phyloP scores from a whole-genome alignment of 2,113 vertebrate genomes.

The Sylvia atricapilla region DNA sequence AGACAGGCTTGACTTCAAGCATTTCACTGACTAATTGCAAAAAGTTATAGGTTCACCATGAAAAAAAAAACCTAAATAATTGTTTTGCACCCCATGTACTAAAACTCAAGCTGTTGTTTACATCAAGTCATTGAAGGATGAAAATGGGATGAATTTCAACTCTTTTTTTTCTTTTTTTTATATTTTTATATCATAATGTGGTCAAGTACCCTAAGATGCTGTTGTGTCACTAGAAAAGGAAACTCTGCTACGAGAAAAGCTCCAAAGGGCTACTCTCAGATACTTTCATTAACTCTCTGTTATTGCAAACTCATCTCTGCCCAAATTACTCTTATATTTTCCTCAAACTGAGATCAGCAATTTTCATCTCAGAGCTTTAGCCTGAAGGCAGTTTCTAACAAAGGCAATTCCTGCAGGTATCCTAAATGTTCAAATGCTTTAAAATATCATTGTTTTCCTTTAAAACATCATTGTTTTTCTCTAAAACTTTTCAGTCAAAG shows the following conservation, averaged over 20 bases:
- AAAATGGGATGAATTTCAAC: background rate
- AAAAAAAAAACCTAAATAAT: background rate
- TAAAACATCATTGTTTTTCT: background rate
- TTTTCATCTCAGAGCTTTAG: background rate
- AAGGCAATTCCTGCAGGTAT: background rate
- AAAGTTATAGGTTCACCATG: background rate
- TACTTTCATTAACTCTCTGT: background rate
- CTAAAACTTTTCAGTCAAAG: background rate
- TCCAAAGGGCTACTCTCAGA: background rate
- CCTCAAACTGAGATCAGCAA: background rate
- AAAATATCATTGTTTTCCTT: background rate
- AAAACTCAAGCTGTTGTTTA: background rate
- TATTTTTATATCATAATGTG: background rate
- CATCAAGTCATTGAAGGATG: background rate
- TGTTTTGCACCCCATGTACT: background rate
- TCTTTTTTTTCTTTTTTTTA: background rate
- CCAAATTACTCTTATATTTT: background rate
- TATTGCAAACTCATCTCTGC: background rate
- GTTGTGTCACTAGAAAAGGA: background rate
- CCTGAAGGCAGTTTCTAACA: background rate
- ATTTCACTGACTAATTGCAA: background rate
- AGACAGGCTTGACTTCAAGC: background rate
- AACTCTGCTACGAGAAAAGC: background rate
- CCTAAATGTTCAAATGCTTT: background rate
- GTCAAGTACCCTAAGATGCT: background rate